Evolutionary conservation across 2,888 invertebrate genomes (phyloP).

Genomic region (Diadromus collaris): DNA sequence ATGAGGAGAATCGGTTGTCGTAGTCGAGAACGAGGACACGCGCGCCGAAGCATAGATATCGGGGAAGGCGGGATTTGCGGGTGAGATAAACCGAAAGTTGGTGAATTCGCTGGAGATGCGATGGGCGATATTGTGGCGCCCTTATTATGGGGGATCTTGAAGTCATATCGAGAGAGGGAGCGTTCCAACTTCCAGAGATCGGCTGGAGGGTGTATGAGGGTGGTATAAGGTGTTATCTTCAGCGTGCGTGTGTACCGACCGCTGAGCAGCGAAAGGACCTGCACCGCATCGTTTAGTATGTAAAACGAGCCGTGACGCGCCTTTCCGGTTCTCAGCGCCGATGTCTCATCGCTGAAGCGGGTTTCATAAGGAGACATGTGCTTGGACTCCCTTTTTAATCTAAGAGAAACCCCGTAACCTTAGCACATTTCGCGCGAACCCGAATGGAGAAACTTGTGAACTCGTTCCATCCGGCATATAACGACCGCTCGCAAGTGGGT

Average conservation of each 20-base stretch:
- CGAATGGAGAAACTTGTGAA: not conserved
- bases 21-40: not conserved
- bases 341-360: not conserved
- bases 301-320: too few relatives aligned
- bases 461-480: conserved; percentile 8
- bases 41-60: not conserved
- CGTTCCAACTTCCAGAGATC: conserved; percentile 1
- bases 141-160: conserved; percentile 5
- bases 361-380: not conserved
- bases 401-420: not conserved
- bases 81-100: conserved; percentile 11
- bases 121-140: not conserved
- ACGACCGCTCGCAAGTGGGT: conserved; percentile 7
- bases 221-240: not conserved
- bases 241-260: too few relatives aligned
- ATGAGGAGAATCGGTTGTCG: not conserved
- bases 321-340: too few relatives aligned
- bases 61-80: not conserved
- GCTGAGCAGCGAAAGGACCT: too few relatives aligned
- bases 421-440: not conserved
- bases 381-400: not conserved
- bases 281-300: too few relatives aligned
- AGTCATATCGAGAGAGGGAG: not conserved
- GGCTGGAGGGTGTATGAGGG: not conserved
- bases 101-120: not conserved